Conservation (phyloP, 1,140 invertebrate genomes). For the Luehdorfia chinensis region DNA sequence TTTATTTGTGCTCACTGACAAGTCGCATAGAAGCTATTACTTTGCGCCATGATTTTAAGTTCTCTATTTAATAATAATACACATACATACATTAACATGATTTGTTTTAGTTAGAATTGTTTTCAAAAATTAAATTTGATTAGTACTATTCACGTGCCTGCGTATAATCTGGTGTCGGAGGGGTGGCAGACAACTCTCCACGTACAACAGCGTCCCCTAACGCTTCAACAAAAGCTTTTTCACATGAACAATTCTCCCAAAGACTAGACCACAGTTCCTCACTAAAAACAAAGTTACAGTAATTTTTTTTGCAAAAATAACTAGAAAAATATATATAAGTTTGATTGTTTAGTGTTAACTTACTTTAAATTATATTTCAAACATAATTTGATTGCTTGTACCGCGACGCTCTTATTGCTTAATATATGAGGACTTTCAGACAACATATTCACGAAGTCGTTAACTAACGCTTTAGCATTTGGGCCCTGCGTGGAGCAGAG, state of each 20-base stretch:
- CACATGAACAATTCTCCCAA: slow-evolving; percentile 57
- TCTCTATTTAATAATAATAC: too few species aligned
- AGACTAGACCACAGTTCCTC: slow-evolving; percentile 55
- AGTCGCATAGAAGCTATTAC: too few species aligned
- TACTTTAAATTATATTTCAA: slow-evolving; percentile 55
- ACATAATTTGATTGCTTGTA: slow-evolving; percentile 52
- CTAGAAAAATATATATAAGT: neutral
- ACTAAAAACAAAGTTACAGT: slow-evolving; percentile 31
- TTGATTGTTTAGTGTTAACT: slow-evolving; percentile 21
- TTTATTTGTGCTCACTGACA: too few species aligned
- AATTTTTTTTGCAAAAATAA: neutral
- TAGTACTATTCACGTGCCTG: slow-evolving; percentile 45
- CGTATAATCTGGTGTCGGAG: slow-evolving; percentile 56
- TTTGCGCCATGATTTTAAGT: too few species aligned
- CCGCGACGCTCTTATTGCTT: slow-evolving; percentile 49
- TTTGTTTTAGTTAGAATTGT: too few species aligned
- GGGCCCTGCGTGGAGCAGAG: slow-evolving; percentile 41
- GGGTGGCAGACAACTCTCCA: slow-evolving; percentile 39
- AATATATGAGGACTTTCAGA: slow-evolving; percentile 53
- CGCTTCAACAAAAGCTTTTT: slow-evolving; percentile 61
- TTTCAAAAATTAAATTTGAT: too few species aligned
- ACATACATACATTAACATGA: too few species aligned
- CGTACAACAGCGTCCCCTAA: slow-evolving; percentile 58
- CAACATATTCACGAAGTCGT: slow-evolving; percentile 40
- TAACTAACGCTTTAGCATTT: slow-evolving; percentile 38